These are phyloP conservation scores for Formica exsecta DNA, from an alignment of 1,140 invertebrate species.

Conservation along the genomic window DNA sequence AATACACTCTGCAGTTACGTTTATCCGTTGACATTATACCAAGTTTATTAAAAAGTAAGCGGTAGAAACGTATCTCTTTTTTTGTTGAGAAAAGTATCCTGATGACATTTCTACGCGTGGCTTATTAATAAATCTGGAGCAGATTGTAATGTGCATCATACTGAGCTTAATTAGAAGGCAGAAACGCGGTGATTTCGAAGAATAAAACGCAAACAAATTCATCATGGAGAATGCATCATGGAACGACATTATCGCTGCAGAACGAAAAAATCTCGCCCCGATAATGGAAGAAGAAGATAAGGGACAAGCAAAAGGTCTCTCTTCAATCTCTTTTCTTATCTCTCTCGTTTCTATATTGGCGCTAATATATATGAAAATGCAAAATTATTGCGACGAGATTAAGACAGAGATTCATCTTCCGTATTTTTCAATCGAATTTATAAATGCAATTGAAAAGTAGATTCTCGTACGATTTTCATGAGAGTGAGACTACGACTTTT, in stretches of 20 bases:
- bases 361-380: not conserved
- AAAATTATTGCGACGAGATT: not conserved
- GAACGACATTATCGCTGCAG: constrained; percentile 66
- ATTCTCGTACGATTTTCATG: not conserved
- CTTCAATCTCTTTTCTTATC: constrained; percentile 18
- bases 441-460: not conserved
- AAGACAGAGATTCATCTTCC: not conserved
- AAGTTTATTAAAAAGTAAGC: constrained; percentile 12
- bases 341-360: not conserved
- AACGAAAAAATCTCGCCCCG: constrained; percentile 77
- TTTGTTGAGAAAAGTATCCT: not conserved
- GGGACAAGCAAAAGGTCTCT: constrained; percentile 75
- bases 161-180: not conserved
- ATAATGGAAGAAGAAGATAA: constrained; percentile 82
- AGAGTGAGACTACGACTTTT: not conserved
- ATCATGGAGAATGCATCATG: constrained; percentile 77
- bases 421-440: not conserved
- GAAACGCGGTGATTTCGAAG: not conserved
- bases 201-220: constrained; percentile 3
- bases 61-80: not conserved
- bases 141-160: not conserved
- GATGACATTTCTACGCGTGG: not conserved
- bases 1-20: not conserved
- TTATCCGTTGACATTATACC: not conserved
- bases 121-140: not conserved